Evolutionary conservation across 1,140 invertebrate species (phyloP).

Genomic region (Proales similis): DNA sequence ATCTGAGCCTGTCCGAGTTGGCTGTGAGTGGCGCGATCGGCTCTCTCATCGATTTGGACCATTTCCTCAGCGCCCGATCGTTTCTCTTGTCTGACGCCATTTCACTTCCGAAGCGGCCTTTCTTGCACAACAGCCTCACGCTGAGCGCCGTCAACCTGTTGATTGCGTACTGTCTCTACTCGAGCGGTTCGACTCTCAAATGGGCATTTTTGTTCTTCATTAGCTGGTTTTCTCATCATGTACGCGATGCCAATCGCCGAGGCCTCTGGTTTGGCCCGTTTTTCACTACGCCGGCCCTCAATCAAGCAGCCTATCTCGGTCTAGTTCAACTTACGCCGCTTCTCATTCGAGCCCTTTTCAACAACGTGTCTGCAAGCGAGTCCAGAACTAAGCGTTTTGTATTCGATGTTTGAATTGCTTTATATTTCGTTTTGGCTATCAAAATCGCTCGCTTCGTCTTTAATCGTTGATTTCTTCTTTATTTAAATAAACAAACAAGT

Average conservation of each 20-base stretch:
- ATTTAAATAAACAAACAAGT: no score
- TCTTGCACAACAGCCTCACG: conserved; percentile 45
- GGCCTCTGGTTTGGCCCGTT: conserved; percentile 46
- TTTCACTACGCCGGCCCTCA: conserved; percentile 41
- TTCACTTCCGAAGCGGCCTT: conserved; percentile 41
- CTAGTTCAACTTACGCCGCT: conserved; percentile 4
- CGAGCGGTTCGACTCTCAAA: background rate
- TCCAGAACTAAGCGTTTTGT: no score
- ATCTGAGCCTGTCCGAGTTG: conserved; percentile 24
- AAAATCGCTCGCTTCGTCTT: no score
- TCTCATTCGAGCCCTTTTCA: background rate
- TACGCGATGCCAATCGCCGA: conserved; percentile 43
- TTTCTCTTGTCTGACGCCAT: conserved; percentile 42
- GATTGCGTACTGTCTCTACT: conserved; percentile 28
- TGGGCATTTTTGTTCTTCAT: conserved; percentile 41
- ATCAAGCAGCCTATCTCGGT: conserved; percentile 2
- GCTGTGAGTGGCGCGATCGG: conserved; percentile 42
- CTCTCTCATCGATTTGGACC: conserved; percentile 45
- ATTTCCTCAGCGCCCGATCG: conserved; percentile 45
- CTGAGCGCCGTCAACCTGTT: conserved; percentile 38
- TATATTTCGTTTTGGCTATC: no score
- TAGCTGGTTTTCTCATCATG: conserved; percentile 45
- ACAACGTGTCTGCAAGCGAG: no score
- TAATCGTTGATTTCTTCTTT: no score
- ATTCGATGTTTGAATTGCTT: no score